Conservation (phyloP, 2,113 vertebrate genomes). For the Bos indicus region DNA sequence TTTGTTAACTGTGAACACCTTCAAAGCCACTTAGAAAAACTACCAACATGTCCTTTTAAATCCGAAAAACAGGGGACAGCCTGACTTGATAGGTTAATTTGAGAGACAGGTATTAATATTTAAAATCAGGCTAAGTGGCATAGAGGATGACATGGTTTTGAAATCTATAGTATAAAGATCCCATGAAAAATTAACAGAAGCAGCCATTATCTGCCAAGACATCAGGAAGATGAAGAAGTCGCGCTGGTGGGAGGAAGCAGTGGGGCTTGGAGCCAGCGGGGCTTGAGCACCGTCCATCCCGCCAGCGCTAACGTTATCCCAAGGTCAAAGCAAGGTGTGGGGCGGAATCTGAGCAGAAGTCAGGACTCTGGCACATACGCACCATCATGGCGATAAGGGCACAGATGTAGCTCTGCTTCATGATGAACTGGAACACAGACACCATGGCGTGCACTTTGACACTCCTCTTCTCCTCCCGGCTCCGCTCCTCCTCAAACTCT, state of each 20-base stretch:
- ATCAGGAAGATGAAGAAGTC: not conserved
- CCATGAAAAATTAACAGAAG: not conserved
- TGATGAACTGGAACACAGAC: conserved; percentile 93
- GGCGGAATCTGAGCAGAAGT: not conserved
- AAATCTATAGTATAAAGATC: not conserved
- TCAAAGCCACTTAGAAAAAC: not conserved
- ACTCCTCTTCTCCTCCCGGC: conserved; percentile 79
- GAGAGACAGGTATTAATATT: not conserved
- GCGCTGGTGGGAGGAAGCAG: not conserved
- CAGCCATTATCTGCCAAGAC: not conserved
- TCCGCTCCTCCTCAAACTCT: conserved; percentile 72
- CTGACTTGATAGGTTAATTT: not conserved
- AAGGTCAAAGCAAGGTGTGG: not conserved
- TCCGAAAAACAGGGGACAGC: not conserved
- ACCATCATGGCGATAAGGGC: conserved; percentile 99
- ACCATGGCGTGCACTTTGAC: conserved; percentile 86
- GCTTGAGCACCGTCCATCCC: rapidly evolving
- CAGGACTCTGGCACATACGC: not conserved
- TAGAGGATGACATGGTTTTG: not conserved
- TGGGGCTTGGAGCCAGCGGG: not conserved
- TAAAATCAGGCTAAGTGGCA: not conserved
- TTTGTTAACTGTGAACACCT: not conserved
- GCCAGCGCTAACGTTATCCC: not conserved
- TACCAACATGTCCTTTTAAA: not conserved
- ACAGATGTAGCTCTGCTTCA: conserved; percentile 99